Conservation (phyloP, 2,113 vertebrate species). For the Eudorcas thomsonii region DNA sequence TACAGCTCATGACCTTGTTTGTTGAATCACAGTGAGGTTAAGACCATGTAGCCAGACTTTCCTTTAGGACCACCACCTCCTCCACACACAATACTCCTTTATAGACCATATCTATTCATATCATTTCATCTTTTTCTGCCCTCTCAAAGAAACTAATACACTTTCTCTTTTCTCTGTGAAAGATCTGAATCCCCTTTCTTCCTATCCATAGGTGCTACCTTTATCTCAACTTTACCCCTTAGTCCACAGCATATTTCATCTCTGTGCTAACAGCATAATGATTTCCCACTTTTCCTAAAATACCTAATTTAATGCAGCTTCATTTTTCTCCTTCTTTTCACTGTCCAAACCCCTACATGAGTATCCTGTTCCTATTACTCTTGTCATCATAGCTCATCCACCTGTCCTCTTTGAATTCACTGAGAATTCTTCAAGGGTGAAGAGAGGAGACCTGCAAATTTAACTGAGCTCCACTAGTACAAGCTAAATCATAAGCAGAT, state of each 20-base stretch:
- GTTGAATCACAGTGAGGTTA: background rate
- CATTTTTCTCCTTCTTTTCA: background rate
- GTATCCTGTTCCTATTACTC: background rate
- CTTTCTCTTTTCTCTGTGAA: background rate
- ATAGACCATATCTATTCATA: background rate
- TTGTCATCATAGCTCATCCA: background rate
- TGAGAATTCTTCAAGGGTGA: background rate
- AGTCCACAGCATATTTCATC: background rate
- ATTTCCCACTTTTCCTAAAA: background rate
- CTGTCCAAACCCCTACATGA: background rate
- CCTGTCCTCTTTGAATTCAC: background rate
- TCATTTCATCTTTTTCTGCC: background rate
- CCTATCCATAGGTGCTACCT: background rate
- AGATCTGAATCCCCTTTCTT: background rate
- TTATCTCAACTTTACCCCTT: background rate
- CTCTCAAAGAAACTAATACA: background rate
- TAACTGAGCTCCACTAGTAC: background rate
- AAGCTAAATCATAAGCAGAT: background rate
- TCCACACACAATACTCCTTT: background rate
- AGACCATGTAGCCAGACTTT: background rate
- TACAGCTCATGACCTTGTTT: background rate
- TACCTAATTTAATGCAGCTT: background rate
- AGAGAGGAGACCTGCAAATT: background rate
- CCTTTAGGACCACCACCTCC: background rate
- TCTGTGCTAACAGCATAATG: background rate